Base-by-base conservation (phyloP, 2,888 invertebrate genomes). In the Drosophila anomalata region DNA sequence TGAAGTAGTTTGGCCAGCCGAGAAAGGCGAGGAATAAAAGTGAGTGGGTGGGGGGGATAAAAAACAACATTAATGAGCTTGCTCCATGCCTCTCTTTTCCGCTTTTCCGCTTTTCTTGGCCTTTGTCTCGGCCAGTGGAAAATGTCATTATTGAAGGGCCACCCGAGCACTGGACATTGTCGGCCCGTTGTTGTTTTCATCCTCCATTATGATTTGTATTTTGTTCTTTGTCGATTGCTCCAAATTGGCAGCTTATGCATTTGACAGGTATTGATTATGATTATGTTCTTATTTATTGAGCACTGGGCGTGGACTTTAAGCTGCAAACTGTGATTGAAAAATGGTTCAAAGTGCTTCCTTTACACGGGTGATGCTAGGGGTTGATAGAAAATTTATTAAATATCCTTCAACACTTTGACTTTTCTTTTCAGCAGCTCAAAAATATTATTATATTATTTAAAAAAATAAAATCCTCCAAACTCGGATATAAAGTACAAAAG, bases 21-120 rank as follows among this genome's bases (percentile, higher is more conserved):
- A 61, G 63, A 59, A 69, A 60, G 66, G 58, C 46, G 48, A 58
- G 48, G 61, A 54, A 54, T 12, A 55, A 54, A 24, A 26, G 22
- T 22, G 22, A 22, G 22, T 22, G n/a, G 29, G 12, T 1, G 41
- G 2, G 41, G 17, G 41, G 52, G 39, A 47, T 39, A 48, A 41
- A 47, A 52, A 58, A 29, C 54, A 48, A 61, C 82, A 82, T 71
- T 85, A 79, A 79, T 81, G 86, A 81, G 86, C 86, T 73, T 47
- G 53, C 66, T 31, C 9, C 56, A 14, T 56, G 42, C 44, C 46
- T 55, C 44, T 44, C 46, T 42, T 22, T 36, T 63, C 66, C 66
- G 52, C 52, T 52, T 63, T 44, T 39, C 52, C 66, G 52, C 52
- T 52, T 63, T 44, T 39, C 52, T 39, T 17, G 33, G 54, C 24